phyloP scores from a whole-genome alignment of 2,888 invertebrate genomes.

The Andrena chrysosceles region DNA sequence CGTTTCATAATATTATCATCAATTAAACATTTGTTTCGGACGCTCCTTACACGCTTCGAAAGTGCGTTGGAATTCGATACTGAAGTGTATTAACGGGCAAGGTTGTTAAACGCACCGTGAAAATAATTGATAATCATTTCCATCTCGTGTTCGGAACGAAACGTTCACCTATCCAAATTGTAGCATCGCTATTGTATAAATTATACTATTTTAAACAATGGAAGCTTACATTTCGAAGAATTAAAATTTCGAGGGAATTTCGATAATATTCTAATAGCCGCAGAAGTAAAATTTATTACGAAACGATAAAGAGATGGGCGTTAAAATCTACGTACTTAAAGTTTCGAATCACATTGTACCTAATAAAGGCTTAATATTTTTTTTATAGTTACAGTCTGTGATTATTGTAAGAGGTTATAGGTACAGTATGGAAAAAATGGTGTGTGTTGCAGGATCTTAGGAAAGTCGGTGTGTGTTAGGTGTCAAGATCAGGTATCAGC shows the following conservation, averaged over 20 bases:
- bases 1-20: not conserved
- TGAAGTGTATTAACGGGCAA: not conserved
- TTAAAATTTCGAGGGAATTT: not conserved
- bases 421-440: conserved; percentile 77
- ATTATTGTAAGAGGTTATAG: conserved; percentile 63
- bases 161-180: not conserved
- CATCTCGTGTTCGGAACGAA: too few species aligned
- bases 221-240: not conserved
- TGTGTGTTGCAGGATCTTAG: conserved; percentile 82
- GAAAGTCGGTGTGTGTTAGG: conserved; percentile 79
- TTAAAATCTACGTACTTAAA: not conserved
- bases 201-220: not conserved
- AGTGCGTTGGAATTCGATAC: not conserved
- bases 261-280: too few species aligned
- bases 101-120: not conserved
- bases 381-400: conserved; percentile 56
- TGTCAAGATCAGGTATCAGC: conserved; percentile 72
- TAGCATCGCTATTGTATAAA: not conserved
- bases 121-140: not conserved
- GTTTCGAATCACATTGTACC: not conserved
- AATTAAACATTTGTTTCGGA: not conserved
- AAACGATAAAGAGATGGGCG: not conserved
- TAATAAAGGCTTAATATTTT: conserved; percentile 6
- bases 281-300: not conserved
- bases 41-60: not conserved